Conservation (phyloP, 2,888 invertebrate species). For the Epsilonema sp. region DNA sequence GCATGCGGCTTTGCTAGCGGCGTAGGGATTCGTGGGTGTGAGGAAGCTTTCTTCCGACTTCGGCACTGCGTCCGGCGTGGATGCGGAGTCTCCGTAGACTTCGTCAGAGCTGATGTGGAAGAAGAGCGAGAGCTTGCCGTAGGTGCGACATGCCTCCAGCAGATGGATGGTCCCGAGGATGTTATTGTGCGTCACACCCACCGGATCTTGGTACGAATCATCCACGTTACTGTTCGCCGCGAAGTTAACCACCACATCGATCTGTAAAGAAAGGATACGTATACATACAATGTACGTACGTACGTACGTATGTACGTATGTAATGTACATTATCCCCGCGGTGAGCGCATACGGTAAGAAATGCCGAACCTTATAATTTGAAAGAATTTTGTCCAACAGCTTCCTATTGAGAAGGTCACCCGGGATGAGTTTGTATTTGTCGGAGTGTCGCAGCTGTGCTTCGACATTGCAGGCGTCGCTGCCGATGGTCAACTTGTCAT, state of each 20-base stretch:
- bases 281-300: too few relatives aligned
- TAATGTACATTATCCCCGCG: too few relatives aligned
- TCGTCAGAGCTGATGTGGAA: conserved; percentile 25
- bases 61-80: conserved; percentile 14
- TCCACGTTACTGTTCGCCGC: conserved; percentile 28
- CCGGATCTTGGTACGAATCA: conserved; percentile 24
- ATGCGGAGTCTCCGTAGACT: conserved; percentile 29
- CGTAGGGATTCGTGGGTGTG: conserved; percentile 27
- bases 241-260: conserved; percentile 24
- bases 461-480: too few relatives aligned
- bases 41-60: conserved; percentile 19
- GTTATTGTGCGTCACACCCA: conserved; percentile 14
- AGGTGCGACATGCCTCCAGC: neutral
- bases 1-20: conserved; percentile 23
- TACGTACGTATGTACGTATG: too few relatives aligned
- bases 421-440: too few relatives aligned
- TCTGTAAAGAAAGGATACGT: conserved; percentile 11
- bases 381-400: neutral
- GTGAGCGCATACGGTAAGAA: too few relatives aligned
- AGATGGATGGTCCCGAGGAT: neutral
- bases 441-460: too few relatives aligned
- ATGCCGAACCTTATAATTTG: neutral
- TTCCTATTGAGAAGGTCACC: too few relatives aligned
- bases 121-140: conserved; percentile 3
- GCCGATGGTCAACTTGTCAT: too few relatives aligned